Conservation (phyloP, 2,888 invertebrate species). For the Branchipolynoe longqiensis region DNA sequence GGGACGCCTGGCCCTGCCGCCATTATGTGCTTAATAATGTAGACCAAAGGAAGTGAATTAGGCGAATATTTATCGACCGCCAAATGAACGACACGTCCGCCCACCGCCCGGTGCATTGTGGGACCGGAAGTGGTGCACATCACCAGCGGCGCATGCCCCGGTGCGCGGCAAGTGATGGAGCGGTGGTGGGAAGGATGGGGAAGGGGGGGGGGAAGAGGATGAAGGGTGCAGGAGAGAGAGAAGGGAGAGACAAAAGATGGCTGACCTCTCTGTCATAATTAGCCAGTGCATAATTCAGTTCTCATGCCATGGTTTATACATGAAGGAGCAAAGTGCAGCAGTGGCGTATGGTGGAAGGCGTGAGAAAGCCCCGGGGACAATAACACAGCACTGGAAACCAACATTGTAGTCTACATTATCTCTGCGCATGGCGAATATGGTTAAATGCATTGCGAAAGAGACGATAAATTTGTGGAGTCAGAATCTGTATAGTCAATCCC, state of each 20-base stretch:
- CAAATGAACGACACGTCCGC: conserved; percentile 52
- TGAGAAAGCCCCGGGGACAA: neutral
- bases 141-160: conserved; percentile 33
- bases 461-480: no score
- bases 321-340: neutral
- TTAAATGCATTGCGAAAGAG: no score
- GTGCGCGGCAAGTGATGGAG: no score
- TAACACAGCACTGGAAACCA: neutral
- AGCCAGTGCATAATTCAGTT: neutral
- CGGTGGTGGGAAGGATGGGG: conserved; percentile 8
- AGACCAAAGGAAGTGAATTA: conserved; percentile 58
- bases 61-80: conserved; percentile 56
- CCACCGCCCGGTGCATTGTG: conserved; percentile 48
- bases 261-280: neutral
- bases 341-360: no score
- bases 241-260: no score
- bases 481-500: neutral
- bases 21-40: conserved; percentile 58
- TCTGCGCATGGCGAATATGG: no score
- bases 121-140: conserved; percentile 43
- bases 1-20: neutral
- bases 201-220: no score
- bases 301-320: neutral
- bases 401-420: no score
- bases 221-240: no score